Conservation (phyloP, 2,888 invertebrate species). For the Rhyacophila evoluta region DNA sequence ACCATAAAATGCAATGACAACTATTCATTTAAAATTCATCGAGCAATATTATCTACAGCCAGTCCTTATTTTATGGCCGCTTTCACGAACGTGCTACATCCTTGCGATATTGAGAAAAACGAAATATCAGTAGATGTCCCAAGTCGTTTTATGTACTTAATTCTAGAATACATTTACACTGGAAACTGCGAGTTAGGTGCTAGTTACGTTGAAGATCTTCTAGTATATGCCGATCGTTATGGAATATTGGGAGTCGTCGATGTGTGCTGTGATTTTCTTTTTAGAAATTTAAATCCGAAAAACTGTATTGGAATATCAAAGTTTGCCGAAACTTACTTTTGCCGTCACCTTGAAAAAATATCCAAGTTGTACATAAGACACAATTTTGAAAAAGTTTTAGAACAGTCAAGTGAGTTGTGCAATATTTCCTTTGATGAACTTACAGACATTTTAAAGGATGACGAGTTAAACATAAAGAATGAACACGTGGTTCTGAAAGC, state of each 20-base stretch:
- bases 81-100: conserved; percentile 76
- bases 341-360: conserved; percentile 74
- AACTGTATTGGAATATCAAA: conserved; percentile 80
- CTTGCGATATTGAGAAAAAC: conserved; percentile 72
- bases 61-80: conserved; percentile 81
- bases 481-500: conserved; percentile 83
- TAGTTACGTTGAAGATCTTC: conserved; percentile 77
- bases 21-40: conserved; percentile 74
- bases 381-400: conserved; percentile 73
- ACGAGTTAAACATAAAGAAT: conserved; percentile 78
- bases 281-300: conserved; percentile 73
- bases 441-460: conserved; percentile 74
- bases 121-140: conserved; percentile 74
- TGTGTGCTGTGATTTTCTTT: conserved; percentile 76
- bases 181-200: conserved; percentile 74
- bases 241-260: conserved; percentile 80
- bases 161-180: conserved; percentile 83
- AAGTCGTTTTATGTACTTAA: conserved; percentile 69
- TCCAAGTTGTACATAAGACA: conserved; percentile 72
- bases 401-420: conserved; percentile 75
- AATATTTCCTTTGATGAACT: conserved; percentile 73
- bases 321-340: conserved; percentile 79
- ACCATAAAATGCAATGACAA: conserved; percentile 74
- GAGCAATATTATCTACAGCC: conserved; percentile 78
- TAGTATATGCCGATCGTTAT: conserved; percentile 80